phyloP scores from a whole-genome alignment of 2,888 invertebrate species.

The Dolomedes plantarius region DNA sequence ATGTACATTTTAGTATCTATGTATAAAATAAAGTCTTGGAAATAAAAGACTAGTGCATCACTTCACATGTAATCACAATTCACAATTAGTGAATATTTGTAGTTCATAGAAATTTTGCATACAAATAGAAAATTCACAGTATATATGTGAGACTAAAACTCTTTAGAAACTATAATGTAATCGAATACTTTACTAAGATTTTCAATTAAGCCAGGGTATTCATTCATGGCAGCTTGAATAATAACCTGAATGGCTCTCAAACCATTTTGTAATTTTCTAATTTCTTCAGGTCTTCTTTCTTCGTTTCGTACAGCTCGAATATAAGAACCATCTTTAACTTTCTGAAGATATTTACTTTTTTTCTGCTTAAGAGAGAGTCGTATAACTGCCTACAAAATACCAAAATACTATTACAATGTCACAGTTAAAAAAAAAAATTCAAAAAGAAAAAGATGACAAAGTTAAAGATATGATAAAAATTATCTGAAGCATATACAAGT shows the following conservation, averaged over 20 bases:
- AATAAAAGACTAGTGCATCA: no score
- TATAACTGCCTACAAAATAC: slow-evolving; percentile 54
- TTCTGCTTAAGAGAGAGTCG: slow-evolving; percentile 55
- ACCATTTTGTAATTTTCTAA: slow-evolving; percentile 26
- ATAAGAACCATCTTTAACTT: slow-evolving; percentile 37
- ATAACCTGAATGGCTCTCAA: slow-evolving; percentile 40
- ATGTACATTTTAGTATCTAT: no score
- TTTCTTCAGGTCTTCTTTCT: slow-evolving; percentile 32
- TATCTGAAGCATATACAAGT: no score
- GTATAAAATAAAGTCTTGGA: no score
- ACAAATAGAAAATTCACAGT: no score
- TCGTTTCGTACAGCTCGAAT: slow-evolving; percentile 56
- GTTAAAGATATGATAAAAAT: no score
- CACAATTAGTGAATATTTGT: no score
- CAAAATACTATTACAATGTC: no score
- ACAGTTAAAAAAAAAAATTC: no score
- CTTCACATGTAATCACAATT: no score
- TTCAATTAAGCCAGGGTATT: slow-evolving; percentile 25
- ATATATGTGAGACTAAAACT: slow-evolving; percentile 8
- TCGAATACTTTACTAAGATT: slow-evolving; percentile 33
- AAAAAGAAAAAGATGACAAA: no score
- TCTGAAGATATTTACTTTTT: slow-evolving; percentile 37
- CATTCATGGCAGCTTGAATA: slow-evolving; percentile 24
- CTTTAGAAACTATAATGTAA: slow-evolving; percentile 44
- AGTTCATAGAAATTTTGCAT: no score